Conservation (phyloP, 2,797 vertebrate genomes). For the Okamejei kenojei region DNA sequence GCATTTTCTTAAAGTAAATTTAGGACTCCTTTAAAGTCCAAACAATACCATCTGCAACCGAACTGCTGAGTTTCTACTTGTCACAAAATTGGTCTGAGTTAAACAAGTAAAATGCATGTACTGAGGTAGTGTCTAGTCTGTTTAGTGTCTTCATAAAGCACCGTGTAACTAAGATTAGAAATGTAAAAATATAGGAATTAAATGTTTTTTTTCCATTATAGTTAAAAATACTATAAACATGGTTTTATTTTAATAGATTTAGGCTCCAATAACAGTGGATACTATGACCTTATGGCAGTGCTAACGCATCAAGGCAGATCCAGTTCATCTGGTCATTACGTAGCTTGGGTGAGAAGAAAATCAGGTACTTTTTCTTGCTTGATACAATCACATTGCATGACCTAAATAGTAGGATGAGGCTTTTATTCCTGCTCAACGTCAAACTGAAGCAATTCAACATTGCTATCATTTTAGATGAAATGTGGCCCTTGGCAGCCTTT, state of each 20-base stretch:
- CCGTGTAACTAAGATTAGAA: neutral
- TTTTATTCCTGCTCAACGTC: neutral
- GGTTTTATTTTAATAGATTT: constrained; percentile 60
- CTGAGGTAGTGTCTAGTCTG: neutral
- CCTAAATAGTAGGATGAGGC: neutral
- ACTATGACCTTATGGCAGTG: constrained; percentile 94
- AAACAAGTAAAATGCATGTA: neutral
- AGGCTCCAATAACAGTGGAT: constrained; percentile 93
- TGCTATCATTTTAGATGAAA: neutral
- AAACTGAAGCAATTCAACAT: neutral
- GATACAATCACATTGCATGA: neutral
- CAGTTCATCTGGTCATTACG: constrained; percentile 95
- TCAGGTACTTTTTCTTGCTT: constrained; percentile 65
- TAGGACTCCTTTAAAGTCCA: neutral
- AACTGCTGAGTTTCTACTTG: neutral
- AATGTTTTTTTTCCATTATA: neutral
- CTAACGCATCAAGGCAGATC: constrained; percentile 96
- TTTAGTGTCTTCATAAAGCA: neutral
- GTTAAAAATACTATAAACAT: neutral
- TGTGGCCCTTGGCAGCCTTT: neutral
- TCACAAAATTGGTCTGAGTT: neutral
- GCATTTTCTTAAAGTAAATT: neutral
- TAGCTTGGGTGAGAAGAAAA: constrained; percentile 98
- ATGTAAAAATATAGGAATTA: neutral
- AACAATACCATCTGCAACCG: neutral